Evolutionary conservation across 2,113 vertebrate genomes (phyloP), one percentile per base, ranked within the genome.

Genomic region (Lycocorax pyrrhopterus): DNA sequence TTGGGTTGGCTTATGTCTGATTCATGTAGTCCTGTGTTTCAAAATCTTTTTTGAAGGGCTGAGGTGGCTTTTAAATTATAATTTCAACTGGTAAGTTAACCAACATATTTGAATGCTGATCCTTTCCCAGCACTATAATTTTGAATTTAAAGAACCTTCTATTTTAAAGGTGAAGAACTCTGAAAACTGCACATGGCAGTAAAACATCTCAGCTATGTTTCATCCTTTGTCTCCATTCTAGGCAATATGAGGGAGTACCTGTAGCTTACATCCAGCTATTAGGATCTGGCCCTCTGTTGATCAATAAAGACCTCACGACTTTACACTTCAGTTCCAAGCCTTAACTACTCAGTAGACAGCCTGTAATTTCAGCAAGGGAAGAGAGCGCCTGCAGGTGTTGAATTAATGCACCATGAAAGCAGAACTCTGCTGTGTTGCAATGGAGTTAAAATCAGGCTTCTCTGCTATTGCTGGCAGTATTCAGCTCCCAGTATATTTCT

Each of bases 301-400:
- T 93, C 93, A 96, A 95, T 97, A 96, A 89, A 96, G 94, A 88
- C 88, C 19, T 35, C 87, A 94, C 4, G 13, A 93, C 67, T 84
- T 97, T 90, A 79, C 9, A 35, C 76, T 97, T 89, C 93, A 96
- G 76, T 71, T 94, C 84, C 85, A 78, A 96, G 84, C 89, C 75
- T 96, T 94, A 94, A 88, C 93, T 94, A 92, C 94, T 96, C 41
- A 16, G 92, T 58, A 87, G 87, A 97, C 93, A 97, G 88, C 96
- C 96, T 97, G 90, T 97, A 97, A 97, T 97, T 97, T 98, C 96
- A 94, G 95, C 69, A 59, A 74, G 89, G 95, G 95, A 96, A 93
- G 90, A 96, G 92, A 97, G 90, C 3, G 5, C 96, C 97, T 87
- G 88, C 84, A 96, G 97, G 96, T 95, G 9, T 71, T 93, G 81